Evolutionary conservation across 2,888 invertebrate species (phyloP), one percentile per base, ranked within the genome.

Genomic region (Epinotia ramella): DNA sequence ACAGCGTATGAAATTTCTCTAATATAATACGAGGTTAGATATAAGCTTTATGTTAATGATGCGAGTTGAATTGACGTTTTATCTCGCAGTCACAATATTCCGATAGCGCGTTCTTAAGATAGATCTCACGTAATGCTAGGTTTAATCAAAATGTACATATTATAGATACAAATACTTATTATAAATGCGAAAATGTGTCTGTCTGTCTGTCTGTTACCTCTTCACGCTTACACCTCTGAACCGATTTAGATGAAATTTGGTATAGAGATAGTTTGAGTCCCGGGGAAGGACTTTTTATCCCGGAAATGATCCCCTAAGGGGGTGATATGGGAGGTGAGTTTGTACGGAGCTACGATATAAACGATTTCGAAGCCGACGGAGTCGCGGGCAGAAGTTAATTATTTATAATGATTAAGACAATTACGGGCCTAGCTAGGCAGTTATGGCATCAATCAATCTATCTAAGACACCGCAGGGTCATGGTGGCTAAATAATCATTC

Each of bases 51-150:
- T 56, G 33, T 75, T 60, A 75, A 73, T 68, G 68, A 69, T 63
- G 56, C n/a, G n/a, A 56, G 64, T 73, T 63, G 57, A 46, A 75
- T 70, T 71, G 70, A 71, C 70, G 70, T 33, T 71, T 64, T 65
- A 75, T 75, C 70, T 60, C 44, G 60, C 44, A 66, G 64, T 57
- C 74, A 70, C 74, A 73, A 67, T 73, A 67, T 53, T 16, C 66
- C 20, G 70, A 75, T 75, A 75, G 60, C 49, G 28, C 57, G 60
- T 53, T 75, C 59, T 56, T 28, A 73, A 68, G 44, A 73, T 68
- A 75, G 59, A 40, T 44, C 20, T 46, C 59, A 44, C 40, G 70
- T 70, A 65, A 75, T 66, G 60, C 70, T 24, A 74, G 64, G 59
- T 46, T 70, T 28, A 60, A 70, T 70, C 59, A 65, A 28, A 73